phyloP scores from a whole-genome alignment of 2,888 invertebrate species.

The Embidobia sp. region DNA sequence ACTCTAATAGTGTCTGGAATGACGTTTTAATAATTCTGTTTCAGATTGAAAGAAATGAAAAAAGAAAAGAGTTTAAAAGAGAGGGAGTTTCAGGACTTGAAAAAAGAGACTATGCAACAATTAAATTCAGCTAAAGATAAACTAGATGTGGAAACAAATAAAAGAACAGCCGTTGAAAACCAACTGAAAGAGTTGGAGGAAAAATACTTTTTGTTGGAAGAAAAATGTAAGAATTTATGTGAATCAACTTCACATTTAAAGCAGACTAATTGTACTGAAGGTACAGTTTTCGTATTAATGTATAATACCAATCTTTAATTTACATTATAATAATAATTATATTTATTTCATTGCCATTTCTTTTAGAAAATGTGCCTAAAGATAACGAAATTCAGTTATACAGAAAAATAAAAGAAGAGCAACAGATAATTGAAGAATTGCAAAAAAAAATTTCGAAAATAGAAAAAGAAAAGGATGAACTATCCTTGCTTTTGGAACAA shows the following conservation, averaged over 20 bases:
- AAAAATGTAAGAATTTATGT: conserved; percentile 27
- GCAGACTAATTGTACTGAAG: background rate
- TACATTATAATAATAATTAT: no score
- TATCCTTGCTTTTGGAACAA: no score
- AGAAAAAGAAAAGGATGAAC: conserved; percentile 17
- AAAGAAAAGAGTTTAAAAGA: conserved; percentile 17
- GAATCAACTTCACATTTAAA: conserved; percentile 19
- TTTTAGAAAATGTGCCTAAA: background rate
- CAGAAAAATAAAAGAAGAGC: no score
- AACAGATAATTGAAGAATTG: background rate
- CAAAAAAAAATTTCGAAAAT: conserved; percentile 6
- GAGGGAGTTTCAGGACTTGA: conserved; percentile 12
- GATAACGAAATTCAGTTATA: conserved; percentile 39
- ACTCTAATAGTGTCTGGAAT: background rate
- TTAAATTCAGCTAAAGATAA: background rate
- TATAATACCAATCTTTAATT: no score
- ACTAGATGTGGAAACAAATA: conserved; percentile 8
- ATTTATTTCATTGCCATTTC: background rate
- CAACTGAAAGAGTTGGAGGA: no score
- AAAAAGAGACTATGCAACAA: conserved; percentile 1
- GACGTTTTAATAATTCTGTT: background rate
- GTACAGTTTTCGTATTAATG: no score
- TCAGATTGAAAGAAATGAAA: conserved; percentile 32
- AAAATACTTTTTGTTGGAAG: conserved; percentile 22
- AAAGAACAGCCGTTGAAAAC: background rate